Percentiles rank a stretch among this genome's conserved stretches.
These are phyloP conservation scores for Gymnoscopelus braueri DNA, from an alignment of 2,797 vertebrate genomes.

Conservation along the genomic window DNA sequence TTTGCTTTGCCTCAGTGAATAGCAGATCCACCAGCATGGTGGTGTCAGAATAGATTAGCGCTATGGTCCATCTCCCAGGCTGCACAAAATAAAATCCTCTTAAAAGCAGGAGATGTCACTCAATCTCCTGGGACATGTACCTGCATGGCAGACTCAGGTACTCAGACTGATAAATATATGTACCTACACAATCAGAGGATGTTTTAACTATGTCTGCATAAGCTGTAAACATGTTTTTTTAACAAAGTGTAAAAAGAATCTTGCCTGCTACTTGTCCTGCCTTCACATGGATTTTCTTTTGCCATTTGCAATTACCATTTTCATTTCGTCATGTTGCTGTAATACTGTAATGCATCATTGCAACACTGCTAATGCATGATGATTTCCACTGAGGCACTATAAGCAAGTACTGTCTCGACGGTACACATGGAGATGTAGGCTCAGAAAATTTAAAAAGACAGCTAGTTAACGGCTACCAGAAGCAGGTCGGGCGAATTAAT, in stretches of 20 bases:
- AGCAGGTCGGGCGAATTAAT: neutral
- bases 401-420: too few species aligned
- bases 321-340: slow-evolving; percentile 4
- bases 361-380: slow-evolving; percentile 1
- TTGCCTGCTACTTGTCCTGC: neutral
- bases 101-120: slow-evolving; percentile 76
- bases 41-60: slow-evolving; percentile 78
- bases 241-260: slow-evolving; percentile 10
- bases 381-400: neutral
- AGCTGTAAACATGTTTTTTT: slow-evolving; percentile 53
- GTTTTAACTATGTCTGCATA: slow-evolving; percentile 55
- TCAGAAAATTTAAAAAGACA: neutral
- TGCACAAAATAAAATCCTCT: slow-evolving; percentile 77
- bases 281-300: slow-evolving; percentile 3
- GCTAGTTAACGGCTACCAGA: neutral
- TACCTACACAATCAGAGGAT: slow-evolving; percentile 68
- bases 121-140: slow-evolving; percentile 74
- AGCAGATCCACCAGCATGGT: slow-evolving; percentile 72
- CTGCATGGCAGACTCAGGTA: slow-evolving; percentile 63
- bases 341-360: slow-evolving; percentile 2
- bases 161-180: slow-evolving; percentile 63
- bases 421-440: too few species aligned
- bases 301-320: neutral
- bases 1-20: slow-evolving; percentile 73
- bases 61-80: slow-evolving; percentile 70